Evolutionary conservation across 2,888 invertebrate species (phyloP).

Genomic region (Cenopis cana): DNA sequence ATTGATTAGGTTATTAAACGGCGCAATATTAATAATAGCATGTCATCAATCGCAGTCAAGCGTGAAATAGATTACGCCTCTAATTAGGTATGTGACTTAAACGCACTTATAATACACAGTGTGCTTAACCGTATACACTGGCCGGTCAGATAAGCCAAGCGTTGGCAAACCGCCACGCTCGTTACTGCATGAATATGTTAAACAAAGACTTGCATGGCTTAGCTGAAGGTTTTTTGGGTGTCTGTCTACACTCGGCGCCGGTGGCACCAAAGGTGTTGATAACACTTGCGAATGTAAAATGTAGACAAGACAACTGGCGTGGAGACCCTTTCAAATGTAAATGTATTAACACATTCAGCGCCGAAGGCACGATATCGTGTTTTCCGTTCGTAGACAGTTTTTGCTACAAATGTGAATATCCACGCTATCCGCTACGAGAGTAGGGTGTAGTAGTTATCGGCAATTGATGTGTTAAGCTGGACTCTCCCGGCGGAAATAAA

Average conservation of each 20-base stretch:
- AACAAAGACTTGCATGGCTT: conserved; percentile 43
- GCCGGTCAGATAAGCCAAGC: conserved; percentile 49
- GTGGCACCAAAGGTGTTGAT: conserved; percentile 7
- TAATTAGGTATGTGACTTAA: conserved; percentile 35
- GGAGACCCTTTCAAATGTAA: neutral
- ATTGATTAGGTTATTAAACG: neutral
- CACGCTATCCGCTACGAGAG: too few species aligned
- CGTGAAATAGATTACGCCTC: neutral
- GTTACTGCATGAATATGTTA: conserved; percentile 50
- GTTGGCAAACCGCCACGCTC: conserved; percentile 55
- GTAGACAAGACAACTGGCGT: neutral
- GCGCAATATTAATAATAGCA: neutral
- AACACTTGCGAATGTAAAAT: neutral
- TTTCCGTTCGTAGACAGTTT: too few species aligned
- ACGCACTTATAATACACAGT: conserved; percentile 31
- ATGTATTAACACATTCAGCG: too few species aligned
- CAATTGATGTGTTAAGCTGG: too few species aligned
- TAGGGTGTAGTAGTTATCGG: too few species aligned
- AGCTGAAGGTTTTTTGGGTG: conserved; percentile 24
- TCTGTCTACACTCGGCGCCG: neutral
- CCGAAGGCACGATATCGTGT: too few species aligned
- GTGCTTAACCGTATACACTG: conserved; percentile 21
- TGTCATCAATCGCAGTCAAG: neutral
- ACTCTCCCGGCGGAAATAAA: too few species aligned
- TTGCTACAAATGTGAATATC: too few species aligned